phyloP scores from a whole-genome alignment of 2,113 vertebrate genomes.

The Campylomormyrus numenius region DNA sequence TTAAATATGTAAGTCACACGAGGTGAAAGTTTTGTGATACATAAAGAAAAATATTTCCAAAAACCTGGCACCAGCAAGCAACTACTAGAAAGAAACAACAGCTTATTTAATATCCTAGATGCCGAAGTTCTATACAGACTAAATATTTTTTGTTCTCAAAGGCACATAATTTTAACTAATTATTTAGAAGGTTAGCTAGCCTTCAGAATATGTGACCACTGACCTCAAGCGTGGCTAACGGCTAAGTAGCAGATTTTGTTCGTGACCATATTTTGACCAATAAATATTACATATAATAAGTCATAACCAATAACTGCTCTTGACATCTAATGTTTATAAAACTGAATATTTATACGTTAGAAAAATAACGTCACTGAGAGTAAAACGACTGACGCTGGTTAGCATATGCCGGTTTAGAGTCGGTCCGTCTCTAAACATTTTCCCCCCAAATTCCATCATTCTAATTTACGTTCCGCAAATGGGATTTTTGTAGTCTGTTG shows the following conservation, averaged over 20 bases:
- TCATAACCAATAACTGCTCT: not conserved
- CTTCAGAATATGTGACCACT: not conserved
- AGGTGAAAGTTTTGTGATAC: not conserved
- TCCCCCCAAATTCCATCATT: not conserved
- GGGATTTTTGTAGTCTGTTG: not conserved
- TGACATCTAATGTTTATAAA: not conserved
- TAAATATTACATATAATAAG: not conserved
- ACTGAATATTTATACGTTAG: not conserved
- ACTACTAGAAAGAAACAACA: not conserved
- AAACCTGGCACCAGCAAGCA: not conserved
- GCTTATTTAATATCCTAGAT: not conserved
- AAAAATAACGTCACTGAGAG: not conserved
- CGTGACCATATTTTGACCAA: not conserved
- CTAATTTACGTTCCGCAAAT: not conserved
- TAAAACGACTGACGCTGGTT: not conserved
- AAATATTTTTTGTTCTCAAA: not conserved
- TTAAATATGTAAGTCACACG: not conserved
- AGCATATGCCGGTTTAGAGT: not conserved
- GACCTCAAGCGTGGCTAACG: not conserved
- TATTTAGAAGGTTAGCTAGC: not conserved
- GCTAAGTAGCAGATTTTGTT: not conserved
- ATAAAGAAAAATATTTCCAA: not conserved
- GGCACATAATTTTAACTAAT: not conserved
- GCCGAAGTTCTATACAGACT: not conserved
- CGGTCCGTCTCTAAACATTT: constrained; percentile 9